Evolutionary conservation across 2,113 vertebrate genomes (phyloP).

Genomic region (Rhea americana): DNA sequence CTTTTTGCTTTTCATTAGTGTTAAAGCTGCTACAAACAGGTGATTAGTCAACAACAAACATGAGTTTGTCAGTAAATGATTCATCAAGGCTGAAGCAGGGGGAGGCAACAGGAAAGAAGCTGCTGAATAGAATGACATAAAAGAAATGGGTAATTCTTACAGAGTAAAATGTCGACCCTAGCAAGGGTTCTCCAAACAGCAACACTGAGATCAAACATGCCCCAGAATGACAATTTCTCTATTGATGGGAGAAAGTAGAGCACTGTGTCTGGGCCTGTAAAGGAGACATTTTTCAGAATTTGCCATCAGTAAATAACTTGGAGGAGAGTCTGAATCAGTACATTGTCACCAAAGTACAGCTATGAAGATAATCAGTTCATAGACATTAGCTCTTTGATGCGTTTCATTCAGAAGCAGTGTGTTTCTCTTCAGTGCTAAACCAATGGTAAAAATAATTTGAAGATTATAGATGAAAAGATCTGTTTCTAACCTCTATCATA

Average conservation of each 20-base stretch:
- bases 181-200: neutral
- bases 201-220: neutral
- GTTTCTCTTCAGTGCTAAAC: neutral
- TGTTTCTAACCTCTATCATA: neutral
- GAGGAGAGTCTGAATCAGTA: neutral
- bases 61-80: neutral
- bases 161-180: neutral
- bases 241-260: neutral
- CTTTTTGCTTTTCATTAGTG: neutral
- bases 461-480: neutral
- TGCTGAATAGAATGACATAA: neutral
- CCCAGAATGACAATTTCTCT: neutral
- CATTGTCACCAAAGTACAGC: neutral
- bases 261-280: neutral
- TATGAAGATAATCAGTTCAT: fast-evolving
- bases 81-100: neutral
- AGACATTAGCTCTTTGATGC: neutral
- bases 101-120: neutral
- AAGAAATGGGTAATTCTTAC: neutral
- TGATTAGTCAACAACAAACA: neutral
- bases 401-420: neutral
- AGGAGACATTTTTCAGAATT: neutral
- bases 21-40: neutral
- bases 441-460: neutral
- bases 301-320: neutral